Percentiles rank a stretch among this genome's conserved stretches.
Evolutionary conservation across 1,140 invertebrate genomes (phyloP).

Genomic region (Drosophila navojoa): DNA sequence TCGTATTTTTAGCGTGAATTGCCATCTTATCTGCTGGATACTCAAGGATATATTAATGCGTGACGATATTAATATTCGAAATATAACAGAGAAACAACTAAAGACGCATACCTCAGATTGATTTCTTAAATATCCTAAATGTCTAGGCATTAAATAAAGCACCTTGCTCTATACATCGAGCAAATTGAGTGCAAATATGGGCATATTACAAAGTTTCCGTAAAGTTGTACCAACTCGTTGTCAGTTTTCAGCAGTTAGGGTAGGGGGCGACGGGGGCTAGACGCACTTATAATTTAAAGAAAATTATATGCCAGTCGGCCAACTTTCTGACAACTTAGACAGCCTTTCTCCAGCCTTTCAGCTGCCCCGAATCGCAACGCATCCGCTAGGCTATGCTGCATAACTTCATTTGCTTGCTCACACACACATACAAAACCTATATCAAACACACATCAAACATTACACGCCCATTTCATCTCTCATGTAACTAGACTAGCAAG

Average conservation of each 20-base stretch:
- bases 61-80: too few species aligned
- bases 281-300: background rate
- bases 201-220: background rate
- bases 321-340: background rate
- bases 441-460: constrained; percentile 14
- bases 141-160: too few species aligned
- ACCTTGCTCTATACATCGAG: background rate
- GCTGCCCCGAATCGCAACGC: constrained; percentile 6
- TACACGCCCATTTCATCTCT: constrained; percentile 18
- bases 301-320: background rate
- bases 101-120: too few species aligned
- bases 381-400: constrained; percentile 35
- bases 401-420: constrained; percentile 45
- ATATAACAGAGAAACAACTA: too few species aligned
- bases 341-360: background rate
- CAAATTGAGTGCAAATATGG: constrained; percentile 5
- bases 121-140: too few species aligned
- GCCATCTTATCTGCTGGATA: too few species aligned
- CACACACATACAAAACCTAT: constrained; percentile 3
- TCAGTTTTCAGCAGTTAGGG: background rate
- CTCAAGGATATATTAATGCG: too few species aligned
- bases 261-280: background rate
- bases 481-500: background rate
- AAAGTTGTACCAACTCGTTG: constrained; percentile 2
- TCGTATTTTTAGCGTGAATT: too few species aligned